phyloP scores from a whole-genome alignment of 1,140 invertebrate species.

The Neelides sp. region DNA sequence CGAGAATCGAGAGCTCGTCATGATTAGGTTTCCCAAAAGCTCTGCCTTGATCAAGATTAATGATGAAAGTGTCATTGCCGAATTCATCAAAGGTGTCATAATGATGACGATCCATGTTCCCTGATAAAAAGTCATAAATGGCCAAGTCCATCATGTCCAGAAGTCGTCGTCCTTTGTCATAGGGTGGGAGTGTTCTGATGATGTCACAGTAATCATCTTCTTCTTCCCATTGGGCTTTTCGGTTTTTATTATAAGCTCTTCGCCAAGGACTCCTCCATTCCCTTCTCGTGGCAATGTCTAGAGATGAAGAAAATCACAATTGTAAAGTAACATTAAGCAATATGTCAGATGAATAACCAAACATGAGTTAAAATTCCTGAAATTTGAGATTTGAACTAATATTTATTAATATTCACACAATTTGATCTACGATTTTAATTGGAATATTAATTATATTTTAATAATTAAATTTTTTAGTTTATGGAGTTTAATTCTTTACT shows the following conservation, averaged over 20 bases:
- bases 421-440: no score
- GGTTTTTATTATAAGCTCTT: slow-evolving; percentile 88
- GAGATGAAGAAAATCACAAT: no score
- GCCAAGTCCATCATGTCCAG: slow-evolving; percentile 90
- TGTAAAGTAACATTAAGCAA: no score
- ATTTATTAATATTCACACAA: no score
- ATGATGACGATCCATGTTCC: slow-evolving; percentile 96
- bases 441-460: no score
- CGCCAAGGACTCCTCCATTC: slow-evolving; percentile 93
- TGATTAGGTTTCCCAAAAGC: slow-evolving; percentile 82
- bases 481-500: no score
- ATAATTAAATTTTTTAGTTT: no score
- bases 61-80: slow-evolving; percentile 72
- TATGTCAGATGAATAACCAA: no score
- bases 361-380: no score
- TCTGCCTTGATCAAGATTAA: slow-evolving; percentile 86
- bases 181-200: slow-evolving; percentile 75
- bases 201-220: slow-evolving; percentile 86
- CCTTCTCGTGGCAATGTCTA: slow-evolving; percentile 64
- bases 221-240: slow-evolving; percentile 90
- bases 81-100: slow-evolving; percentile 89
- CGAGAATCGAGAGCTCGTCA: slow-evolving; percentile 85
- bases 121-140: slow-evolving; percentile 80
- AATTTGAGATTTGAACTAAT: no score
- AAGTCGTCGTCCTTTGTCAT: slow-evolving; percentile 74